Base-by-base conservation (phyloP, 92 coral and sea anemone species). In the Heliopora coerulea region DNA sequence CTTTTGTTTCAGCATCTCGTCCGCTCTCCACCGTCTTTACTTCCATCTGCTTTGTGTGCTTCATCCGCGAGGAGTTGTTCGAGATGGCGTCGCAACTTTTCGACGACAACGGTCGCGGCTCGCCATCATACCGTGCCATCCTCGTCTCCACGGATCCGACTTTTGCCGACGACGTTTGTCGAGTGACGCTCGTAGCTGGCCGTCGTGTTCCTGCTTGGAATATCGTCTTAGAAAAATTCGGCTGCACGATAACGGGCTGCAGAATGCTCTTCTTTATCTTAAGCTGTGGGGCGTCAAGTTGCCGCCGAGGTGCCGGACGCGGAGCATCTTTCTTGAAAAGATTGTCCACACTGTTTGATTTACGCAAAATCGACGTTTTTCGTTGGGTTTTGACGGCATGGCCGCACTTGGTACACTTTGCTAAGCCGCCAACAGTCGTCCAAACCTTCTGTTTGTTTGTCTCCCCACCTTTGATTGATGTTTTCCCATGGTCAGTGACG, bases 351-450 rank as follows among this genome's bases (percentile, higher is more conserved):
- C 99, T 95, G 1, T 92, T 90, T 0, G 99, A 88, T 21, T 92
- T 82, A 48, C 81, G 88, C 11, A 95, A 75, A 2, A 91, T 79
- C 9, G 95, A 88, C 27, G 91, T 74, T 11, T 63, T 63, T 26
- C 67, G 79, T 29, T 57, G 59, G 17, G 83, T 48, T 26, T 80
- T 80, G 6, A 59, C 23, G 46, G 66, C 44, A 31, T 41, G 81
- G 9, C 95, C 96, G 65, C 99, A 95, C 49, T 90, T 95, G 6
- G 96, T 89, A 27, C 99, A 95, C 54, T 88, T 88, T 0, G 85
- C 68, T 0, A 56, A 32, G 25, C 62, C 49, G 19, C 83, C 76
- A 32, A 75, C 44, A 31, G 44, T 41, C 19, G 63, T 34, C 60
- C 74, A 79, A 40, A 50, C 62, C 56, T 75, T 72, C 48, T 73